Base-by-base conservation (phyloP, 2,113 vertebrate genomes). In the Rhodinocichla rosea region DNA sequence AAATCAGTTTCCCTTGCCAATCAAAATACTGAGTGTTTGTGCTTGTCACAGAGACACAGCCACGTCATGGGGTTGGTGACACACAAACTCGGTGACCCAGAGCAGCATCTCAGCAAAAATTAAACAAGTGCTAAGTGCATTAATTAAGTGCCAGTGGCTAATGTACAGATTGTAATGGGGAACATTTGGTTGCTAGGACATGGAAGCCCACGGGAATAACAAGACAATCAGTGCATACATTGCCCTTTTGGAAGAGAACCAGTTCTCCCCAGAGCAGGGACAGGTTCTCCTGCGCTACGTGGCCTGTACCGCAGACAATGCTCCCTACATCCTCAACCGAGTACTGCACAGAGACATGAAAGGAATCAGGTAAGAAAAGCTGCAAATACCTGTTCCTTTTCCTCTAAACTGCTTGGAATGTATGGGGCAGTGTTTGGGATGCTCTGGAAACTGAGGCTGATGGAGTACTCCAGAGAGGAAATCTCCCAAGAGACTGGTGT, bases 181-280 rank as follows among this genome's bases (percentile, higher is more conserved):
- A 97, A 92, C 8, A 23, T 96, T 95, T 94, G 94, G 80, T 88
- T 90, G 76, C 70, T 88, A 98, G 98, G 98, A 98, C 63, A 96
- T 98, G 37, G 97, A 98, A 94, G 89, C 93, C 83, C 98, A 98
- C 7, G 98, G 98, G 89, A 89, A 93, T 62, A 83, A 87, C 70
- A 98, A 98, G 97, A 98, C 68, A 89, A 97, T 98, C 89, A 98
- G 98, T 77, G 98, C 98, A 9, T 97, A 97, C n/a, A 97, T 98
- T 63, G 97, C 98, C 88, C 97, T 98, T 76, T 74, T 98, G 95
- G 98, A 98, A 96, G 96, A 98, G 91, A 98, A 97, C 60, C 15
- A 28, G 28, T 63, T 83, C 35, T 68, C 94, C 22, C 95, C 97
- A 45, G 87, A 92, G 28, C 94, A 94, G 88, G 98, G 95, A 11